phyloP scores from a whole-genome alignment of 37 sponge, comb jelly and placozoan genomes.

The Tethya wilhelma region DNA sequence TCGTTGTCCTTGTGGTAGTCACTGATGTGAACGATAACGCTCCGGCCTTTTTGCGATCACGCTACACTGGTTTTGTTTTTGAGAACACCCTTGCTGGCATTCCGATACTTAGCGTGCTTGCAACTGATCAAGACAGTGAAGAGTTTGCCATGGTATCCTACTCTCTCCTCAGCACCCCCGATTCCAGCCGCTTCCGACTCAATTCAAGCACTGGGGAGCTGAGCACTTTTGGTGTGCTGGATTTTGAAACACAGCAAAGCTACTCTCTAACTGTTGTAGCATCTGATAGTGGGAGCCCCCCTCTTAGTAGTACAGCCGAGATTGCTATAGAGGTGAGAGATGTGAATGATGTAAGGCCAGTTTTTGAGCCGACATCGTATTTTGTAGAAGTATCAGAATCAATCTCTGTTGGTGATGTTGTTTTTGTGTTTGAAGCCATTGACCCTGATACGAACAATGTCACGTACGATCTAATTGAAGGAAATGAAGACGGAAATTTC shows the following conservation, averaged over 20 bases:
- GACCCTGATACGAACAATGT: conserved; percentile 41
- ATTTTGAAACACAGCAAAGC: conserved; percentile 23
- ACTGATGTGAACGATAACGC: conserved; percentile 61
- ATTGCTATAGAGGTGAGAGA: conserved; percentile 38
- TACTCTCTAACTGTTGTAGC: conserved; percentile 47
- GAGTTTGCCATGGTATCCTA: conserved; percentile 37
- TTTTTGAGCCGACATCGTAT: conserved; percentile 17
- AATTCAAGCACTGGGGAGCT: conserved; percentile 42
- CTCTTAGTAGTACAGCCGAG: conserved; percentile 8
- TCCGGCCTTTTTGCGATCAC: conserved; percentile 35
- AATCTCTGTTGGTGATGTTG: conserved; percentile 1
- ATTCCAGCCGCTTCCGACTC: conserved; percentile 7
- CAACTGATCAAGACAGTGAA: conserved; percentile 48
- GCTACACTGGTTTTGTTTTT: conserved; percentile 19
- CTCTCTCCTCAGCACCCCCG: background rate
- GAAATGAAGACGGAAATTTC: conserved; percentile 10
- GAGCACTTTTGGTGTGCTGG: conserved; percentile 10
- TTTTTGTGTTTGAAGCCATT: conserved; percentile 39
- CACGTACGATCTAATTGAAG: conserved; percentile 20
- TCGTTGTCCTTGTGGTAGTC: conserved; percentile 19
- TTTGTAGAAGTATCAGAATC: conserved; percentile 25
- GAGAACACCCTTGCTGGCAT: conserved; percentile 45
- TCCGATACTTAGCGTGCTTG: conserved; percentile 6
- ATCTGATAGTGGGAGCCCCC: conserved; percentile 43
- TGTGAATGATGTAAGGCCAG: conserved; percentile 55